Evolutionary conservation across 2,797 vertebrate genomes (phyloP).

Genomic region (Silurus lanzhouensis): DNA sequence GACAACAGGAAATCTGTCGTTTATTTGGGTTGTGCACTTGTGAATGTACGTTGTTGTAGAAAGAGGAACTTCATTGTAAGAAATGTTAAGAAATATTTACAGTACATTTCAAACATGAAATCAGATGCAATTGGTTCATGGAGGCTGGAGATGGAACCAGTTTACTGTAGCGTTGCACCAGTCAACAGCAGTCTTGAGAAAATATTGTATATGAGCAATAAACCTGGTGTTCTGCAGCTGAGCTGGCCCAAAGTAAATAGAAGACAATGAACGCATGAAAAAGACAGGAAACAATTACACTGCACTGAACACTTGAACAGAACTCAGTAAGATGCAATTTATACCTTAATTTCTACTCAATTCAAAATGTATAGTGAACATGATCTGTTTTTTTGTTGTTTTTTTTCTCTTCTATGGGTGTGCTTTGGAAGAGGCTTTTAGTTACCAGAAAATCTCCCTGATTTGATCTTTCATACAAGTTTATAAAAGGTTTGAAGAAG

Average conservation of each 20-base stretch:
- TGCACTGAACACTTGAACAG: conserved; percentile 39
- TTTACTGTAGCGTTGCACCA: conserved; percentile 46
- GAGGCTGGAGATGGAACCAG: conserved; percentile 36
- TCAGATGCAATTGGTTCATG: conserved; percentile 36
- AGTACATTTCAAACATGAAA: conserved; percentile 53
- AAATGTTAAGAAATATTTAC: conserved; percentile 62
- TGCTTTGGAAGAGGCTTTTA: conserved; percentile 45
- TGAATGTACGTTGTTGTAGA: conserved; percentile 56
- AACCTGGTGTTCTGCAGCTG: conserved; percentile 36
- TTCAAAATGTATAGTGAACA: conserved; percentile 53
- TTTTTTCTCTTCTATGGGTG: conserved; percentile 7
- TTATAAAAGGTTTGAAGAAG: conserved; percentile 16
- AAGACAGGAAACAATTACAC: conserved; percentile 47
- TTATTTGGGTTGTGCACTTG: conserved; percentile 57
- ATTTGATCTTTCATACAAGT: conserved; percentile 31
- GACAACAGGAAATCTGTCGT: conserved; percentile 35
- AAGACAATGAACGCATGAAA: conserved; percentile 27
- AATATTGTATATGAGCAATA: conserved; percentile 42
- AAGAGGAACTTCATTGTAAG: conserved; percentile 60
- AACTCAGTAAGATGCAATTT: conserved; percentile 16
- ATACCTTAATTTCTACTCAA: conserved; percentile 22
- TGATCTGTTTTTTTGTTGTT: conserved; percentile 9
- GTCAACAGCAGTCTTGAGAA: conserved; percentile 48
- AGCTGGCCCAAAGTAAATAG: conserved; percentile 28
- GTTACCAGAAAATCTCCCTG: conserved; percentile 48